Conservation (phyloP, 2,888 invertebrate genomes). For the Creontiades dilutus region DNA sequence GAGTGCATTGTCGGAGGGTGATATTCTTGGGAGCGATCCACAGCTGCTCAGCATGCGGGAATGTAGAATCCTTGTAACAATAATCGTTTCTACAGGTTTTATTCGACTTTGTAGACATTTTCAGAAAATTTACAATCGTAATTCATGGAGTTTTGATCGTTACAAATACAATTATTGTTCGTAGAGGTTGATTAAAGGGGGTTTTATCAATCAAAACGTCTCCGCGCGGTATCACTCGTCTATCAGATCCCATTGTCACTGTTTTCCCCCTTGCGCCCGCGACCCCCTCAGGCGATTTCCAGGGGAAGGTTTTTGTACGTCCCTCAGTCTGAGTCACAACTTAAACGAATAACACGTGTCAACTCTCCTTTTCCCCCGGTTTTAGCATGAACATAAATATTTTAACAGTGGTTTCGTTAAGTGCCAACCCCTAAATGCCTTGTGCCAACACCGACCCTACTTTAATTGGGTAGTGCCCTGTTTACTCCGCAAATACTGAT, state of each 20-base stretch:
- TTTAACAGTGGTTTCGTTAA: slow-evolving; percentile 64
- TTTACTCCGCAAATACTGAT: slow-evolving; percentile 42
- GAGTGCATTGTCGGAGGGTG: no score
- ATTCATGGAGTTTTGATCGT: no score
- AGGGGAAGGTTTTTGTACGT: not conserved
- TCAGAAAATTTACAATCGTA: no score
- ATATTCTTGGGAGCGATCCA: no score
- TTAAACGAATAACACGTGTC: slow-evolving; percentile 68
- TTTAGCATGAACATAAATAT: slow-evolving; percentile 59
- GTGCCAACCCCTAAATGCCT: slow-evolving; percentile 65
- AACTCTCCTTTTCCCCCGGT: slow-evolving; percentile 40
- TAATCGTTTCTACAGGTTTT: no score
- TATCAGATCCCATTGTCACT: not conserved
- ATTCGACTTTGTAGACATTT: no score
- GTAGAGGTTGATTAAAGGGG: not conserved
- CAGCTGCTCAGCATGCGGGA: no score
- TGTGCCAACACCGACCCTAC: slow-evolving; percentile 46
- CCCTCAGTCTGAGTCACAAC: slow-evolving; percentile 54
- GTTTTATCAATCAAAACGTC: slow-evolving; percentile 9
- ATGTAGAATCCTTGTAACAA: no score
- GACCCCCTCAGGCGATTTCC: not conserved
- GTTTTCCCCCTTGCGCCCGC: not conserved
- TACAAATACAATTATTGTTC: no score
- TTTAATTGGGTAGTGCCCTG: slow-evolving; percentile 55
- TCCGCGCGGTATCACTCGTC: not conserved